A percentile compares a stretch with the other conserved stretches of the same genome.
Evolutionary conservation across 2,113 vertebrate genomes (phyloP).

Genomic region (Epinephelus cyanopodus): DNA sequence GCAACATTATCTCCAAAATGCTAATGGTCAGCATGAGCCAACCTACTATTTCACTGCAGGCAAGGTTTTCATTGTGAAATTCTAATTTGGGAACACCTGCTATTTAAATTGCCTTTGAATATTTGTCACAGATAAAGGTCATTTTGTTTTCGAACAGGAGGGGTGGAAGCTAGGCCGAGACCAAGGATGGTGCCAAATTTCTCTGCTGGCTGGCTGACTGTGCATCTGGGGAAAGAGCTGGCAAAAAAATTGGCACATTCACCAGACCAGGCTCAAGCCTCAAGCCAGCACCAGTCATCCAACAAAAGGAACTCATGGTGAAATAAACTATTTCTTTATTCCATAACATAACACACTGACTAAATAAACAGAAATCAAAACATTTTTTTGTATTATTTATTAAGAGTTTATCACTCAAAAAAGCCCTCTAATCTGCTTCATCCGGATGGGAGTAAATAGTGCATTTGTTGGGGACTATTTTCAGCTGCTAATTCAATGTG

Average conservation of each 20-base stretch:
- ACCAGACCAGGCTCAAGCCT: neutral
- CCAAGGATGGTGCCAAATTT: constrained; percentile 15
- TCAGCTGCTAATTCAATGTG: neutral
- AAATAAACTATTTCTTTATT: neutral
- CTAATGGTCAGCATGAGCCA: constrained; percentile 42
- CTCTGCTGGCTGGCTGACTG: constrained; percentile 7
- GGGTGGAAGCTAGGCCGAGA: constrained; percentile 21
- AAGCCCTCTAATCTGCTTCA: neutral
- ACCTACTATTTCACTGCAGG: constrained; percentile 17
- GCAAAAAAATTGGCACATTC: constrained; percentile 29
- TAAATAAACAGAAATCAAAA: neutral
- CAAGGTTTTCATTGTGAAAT: constrained; percentile 49
- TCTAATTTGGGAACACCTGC: constrained; percentile 68
- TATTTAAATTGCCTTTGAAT: constrained; percentile 53
- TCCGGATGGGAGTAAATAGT: neutral
- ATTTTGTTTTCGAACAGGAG: constrained; percentile 44
- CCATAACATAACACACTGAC: neutral
- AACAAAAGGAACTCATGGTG: neutral
- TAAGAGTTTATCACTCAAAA: neutral
- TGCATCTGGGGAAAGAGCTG: constrained; percentile 10
- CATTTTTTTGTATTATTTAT: neutral
- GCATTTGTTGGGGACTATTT: neutral
- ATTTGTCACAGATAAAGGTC: constrained; percentile 59
- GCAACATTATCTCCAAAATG: constrained; percentile 61
- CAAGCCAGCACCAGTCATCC: neutral